These are phyloP conservation scores for Calliphora vicina DNA, from an alignment of 1,140 invertebrate species.

Conservation along the genomic window DNA sequence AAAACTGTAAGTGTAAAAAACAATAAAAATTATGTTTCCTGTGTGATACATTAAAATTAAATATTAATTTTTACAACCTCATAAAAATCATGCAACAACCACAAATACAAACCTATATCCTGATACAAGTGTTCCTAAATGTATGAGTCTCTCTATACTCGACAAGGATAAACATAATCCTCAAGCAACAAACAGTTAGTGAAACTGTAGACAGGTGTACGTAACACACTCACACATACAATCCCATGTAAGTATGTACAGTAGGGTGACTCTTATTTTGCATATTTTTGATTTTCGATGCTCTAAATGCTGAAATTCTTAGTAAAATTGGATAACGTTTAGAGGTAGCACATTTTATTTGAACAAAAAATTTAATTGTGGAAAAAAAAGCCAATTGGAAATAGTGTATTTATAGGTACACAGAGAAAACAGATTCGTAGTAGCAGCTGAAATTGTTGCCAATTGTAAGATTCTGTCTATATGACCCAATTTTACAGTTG, in stretches of 20 bases:
- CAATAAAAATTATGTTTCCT: constrained; percentile 35
- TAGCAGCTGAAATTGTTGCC: no score
- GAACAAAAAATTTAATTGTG: no score
- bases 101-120: neutral
- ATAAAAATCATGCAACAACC: constrained; percentile 31
- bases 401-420: no score
- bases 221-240: neutral
- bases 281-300: no score
- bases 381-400: no score
- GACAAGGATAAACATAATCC: neutral
- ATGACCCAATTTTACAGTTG: no score
- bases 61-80: constrained; percentile 31
- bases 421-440: no score
- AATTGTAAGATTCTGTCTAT: no score
- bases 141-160: neutral
- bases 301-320: no score
- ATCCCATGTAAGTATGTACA: neutral
- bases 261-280: no score
- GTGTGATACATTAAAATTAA: constrained; percentile 34
- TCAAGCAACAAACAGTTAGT: neutral
- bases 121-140: neutral
- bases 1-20: neutral
- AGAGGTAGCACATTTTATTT: no score
- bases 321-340: no score
- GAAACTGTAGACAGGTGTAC: constrained; percentile 11